A percentile compares a stretch with the other conserved stretches of the same genome.
These are phyloP conservation scores for Thamnophis sirtalis DNA, from an alignment of 2,113 vertebrate species.

Conservation along the genomic window DNA sequence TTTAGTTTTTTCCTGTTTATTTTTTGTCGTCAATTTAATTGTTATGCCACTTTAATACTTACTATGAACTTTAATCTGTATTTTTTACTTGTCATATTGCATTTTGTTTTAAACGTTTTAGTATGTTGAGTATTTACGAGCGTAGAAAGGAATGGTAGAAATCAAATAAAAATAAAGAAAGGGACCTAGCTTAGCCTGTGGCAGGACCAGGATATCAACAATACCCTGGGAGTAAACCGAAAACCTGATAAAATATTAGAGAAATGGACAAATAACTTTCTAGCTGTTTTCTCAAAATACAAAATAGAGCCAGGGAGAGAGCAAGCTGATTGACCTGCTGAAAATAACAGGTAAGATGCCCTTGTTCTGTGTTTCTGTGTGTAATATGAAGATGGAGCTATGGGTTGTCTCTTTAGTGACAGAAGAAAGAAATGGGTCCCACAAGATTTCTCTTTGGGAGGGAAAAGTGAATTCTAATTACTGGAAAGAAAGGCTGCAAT, in stretches of 20 bases:
- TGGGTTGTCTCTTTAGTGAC: not conserved
- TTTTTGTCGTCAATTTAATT: not conserved
- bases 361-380: not conserved
- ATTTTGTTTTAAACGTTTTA: not conserved
- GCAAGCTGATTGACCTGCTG: not conserved
- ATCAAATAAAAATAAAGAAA: not conserved
- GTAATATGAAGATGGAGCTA: not conserved
- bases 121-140: not conserved
- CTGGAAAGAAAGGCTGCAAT: not conserved
- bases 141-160: not conserved
- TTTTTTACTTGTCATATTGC: not conserved
- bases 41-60: not conserved
- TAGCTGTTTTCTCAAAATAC: not conserved
- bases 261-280: not conserved
- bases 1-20: not conserved
- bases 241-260: not conserved
- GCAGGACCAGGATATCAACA: not conserved
- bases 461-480: not conserved
- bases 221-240: not conserved
- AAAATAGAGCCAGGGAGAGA: not conserved
- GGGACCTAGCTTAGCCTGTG: not conserved
- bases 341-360: not conserved
- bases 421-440: not conserved
- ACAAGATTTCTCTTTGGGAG: not conserved
- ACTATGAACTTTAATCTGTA: not conserved